Base-by-base conservation (phyloP, 1,140 invertebrate species). In the Ruditapes philippinarum region DNA sequence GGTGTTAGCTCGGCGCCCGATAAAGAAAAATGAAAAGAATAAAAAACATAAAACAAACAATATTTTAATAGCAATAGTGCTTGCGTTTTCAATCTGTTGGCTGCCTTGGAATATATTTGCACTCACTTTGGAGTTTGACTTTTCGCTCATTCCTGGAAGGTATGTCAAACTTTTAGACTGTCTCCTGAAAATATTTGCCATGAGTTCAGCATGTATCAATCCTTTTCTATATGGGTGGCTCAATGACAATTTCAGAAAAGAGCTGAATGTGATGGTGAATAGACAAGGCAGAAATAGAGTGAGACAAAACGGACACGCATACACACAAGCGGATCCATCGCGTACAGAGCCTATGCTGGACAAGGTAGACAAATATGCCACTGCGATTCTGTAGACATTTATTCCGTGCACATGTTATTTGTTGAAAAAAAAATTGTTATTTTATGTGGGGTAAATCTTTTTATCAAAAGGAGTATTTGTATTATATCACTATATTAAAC, bases 51-150 rank as follows among this genome's bases (percentile, higher is more conserved):
- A 96, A 85, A 97, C 97, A 51, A 97, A 97, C 90, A 97, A 98
- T 89, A 99, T 99, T 98, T 96, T 99, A 0, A 98, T 99, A 88
- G 97, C 98, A 0, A 99, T 99, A 98, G 99, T 99, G 0, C 97
- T 97, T 0, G 98, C 99, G 33, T 99, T 99, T 94, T 98, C 98
- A 0, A 96, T 98, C 0, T 99, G 98, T 22, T 99, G 95, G 95
- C 88, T 95, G 45, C 95, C 95, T 33, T 95, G 95, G 95, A 95
- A 93, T 81, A 88, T 94, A 12, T 95, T 94, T 92, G 87, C 89
- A 9, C 88, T 96, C 3, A 91, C 94, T 17, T 79, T 92, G 19
- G 94, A 95, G 89, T 93, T 95, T 57, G 89, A 92, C 57, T 91
- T 91, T 31, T 65, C 81, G 54, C 19, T 92, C 22, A 86, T 94